Percentiles rank a stretch among this genome's conserved stretches.
phyloP scores from a whole-genome alignment of 2,797 vertebrate genomes.

The Chaunax sp. region DNA sequence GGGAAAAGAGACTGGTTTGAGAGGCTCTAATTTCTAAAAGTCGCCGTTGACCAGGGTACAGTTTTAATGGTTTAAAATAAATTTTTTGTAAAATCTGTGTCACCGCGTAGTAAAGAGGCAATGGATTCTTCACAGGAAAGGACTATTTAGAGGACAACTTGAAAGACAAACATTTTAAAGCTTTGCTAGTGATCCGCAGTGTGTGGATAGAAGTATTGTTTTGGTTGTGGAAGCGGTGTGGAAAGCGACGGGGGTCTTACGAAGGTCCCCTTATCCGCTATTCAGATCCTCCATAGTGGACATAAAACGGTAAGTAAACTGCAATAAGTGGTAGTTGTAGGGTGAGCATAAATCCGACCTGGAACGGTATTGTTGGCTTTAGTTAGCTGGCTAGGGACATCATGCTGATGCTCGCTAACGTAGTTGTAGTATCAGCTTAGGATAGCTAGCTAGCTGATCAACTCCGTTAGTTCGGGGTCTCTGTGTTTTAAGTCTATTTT shows the following conservation, averaged over 20 bases:
- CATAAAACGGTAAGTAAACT: constrained; percentile 90
- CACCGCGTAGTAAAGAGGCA: constrained; percentile 30
- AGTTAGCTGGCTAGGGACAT: constrained; percentile 77
- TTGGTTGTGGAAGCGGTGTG: constrained; percentile 89
- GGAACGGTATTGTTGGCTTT: constrained; percentile 80
- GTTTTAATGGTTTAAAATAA: constrained; percentile 76
- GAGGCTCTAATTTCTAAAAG: constrained; percentile 88
- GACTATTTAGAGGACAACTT: constrained; percentile 53
- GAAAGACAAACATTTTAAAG: constrained; percentile 73
- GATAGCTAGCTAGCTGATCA: constrained; percentile 50
- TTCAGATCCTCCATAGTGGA: constrained; percentile 85
- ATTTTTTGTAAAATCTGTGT: constrained; percentile 46
- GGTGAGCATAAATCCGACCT: constrained; percentile 69
- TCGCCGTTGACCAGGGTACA: constrained; percentile 79
- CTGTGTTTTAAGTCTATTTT: not conserved
- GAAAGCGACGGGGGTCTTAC: constrained; percentile 84
- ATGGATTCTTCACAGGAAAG: constrained; percentile 38
- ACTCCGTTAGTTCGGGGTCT: constrained; percentile 6
- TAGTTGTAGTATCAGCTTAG: constrained; percentile 65
- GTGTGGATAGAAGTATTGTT: constrained; percentile 91
- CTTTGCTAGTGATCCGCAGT: constrained; percentile 89
- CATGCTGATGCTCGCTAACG: constrained; percentile 76
- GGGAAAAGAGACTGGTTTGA: constrained; percentile 92
- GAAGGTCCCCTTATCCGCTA: constrained; percentile 81
- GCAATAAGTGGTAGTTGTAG: constrained; percentile 38